Conservation (phyloP, 2,797 vertebrate genomes). For the Pseudotriccus pelzelni region DNA sequence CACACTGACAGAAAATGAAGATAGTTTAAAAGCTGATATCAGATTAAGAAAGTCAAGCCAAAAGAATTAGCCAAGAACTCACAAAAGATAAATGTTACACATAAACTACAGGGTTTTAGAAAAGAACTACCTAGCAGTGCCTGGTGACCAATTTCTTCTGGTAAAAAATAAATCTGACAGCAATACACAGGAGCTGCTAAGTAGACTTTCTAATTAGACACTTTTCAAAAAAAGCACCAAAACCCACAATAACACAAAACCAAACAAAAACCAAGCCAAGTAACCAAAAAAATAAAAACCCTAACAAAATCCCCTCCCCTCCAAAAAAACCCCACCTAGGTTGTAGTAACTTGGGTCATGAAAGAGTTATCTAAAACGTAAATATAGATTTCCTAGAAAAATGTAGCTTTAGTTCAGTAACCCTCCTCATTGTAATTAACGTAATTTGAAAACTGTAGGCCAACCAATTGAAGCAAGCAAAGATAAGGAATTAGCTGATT, state of each 20-base stretch:
- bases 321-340: not conserved
- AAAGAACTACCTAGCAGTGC: not conserved
- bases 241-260: not conserved
- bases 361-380: not conserved
- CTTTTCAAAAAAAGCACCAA: not conserved
- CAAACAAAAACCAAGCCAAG: not conserved
- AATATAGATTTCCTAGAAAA: not conserved
- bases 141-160: not conserved
- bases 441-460: not conserved
- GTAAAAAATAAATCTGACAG: not conserved
- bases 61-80: not conserved
- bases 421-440: not conserved
- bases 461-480: not conserved
- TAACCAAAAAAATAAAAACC: fast-evolving
- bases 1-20: not conserved
- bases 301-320: fast-evolving
- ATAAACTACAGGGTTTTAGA: not conserved
- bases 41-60: not conserved
- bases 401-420: not conserved
- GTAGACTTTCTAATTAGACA: not conserved
- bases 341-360: not conserved
- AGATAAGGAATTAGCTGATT: not conserved
- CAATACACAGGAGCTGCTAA: not conserved
- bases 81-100: not conserved
- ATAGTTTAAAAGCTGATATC: not conserved